phyloP scores from a whole-genome alignment of 92 coral and sea anemone genomes.

The Zoanthus sociatus region DNA sequence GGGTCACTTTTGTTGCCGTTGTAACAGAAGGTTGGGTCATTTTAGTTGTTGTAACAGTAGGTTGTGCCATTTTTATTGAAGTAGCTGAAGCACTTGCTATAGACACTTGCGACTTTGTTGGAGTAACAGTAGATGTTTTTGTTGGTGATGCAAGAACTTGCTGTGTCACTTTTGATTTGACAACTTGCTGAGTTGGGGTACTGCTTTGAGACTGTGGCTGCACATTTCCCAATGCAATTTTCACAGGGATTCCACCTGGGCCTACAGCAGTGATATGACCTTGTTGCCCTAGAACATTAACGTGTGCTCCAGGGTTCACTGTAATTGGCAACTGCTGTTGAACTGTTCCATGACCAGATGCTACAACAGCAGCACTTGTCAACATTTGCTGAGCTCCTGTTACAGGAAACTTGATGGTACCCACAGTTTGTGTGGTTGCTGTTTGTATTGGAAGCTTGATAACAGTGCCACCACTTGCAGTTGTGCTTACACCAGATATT shows the following conservation, averaged over 20 bases:
- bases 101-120: conserved; percentile 35
- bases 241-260: conserved; percentile 89
- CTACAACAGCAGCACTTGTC: conserved; percentile 17
- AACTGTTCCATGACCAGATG: conserved; percentile 52
- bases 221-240: conserved; percentile 79
- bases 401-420: conserved; percentile 67
- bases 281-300: conserved; percentile 85
- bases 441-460: conserved; percentile 70
- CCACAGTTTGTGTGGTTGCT: conserved; percentile 52
- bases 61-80: background rate
- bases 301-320: conserved; percentile 83
- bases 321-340: conserved; percentile 80
- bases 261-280: conserved; percentile 90
- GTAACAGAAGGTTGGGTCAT: too few relatives aligned
- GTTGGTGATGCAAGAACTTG: conserved; percentile 46
- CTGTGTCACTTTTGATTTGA: conserved; percentile 65
- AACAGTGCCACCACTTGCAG: conserved; percentile 60
- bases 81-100: conserved; percentile 1
- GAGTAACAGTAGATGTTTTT: conserved; percentile 45
- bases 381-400: conserved; percentile 58
- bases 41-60: background rate
- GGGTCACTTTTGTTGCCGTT: too few relatives aligned
- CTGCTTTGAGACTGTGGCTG: conserved; percentile 73
- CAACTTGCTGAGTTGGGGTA: conserved; percentile 71
- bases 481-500: conserved; percentile 48